Evolutionary conservation across 2,888 invertebrate species (phyloP).

Genomic region (Protophormia terraenovae): DNA sequence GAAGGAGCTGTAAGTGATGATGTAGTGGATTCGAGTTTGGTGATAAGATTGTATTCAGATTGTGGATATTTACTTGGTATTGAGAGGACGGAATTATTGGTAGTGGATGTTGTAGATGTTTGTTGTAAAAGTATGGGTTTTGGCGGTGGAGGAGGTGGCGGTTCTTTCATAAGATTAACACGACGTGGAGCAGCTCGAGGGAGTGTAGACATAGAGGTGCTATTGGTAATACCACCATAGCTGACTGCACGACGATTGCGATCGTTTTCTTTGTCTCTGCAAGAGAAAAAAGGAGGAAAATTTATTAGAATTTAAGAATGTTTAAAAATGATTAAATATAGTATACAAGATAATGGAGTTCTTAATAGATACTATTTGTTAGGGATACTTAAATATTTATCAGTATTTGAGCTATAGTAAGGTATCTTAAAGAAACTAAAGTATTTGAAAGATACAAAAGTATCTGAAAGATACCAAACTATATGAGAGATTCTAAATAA

Average conservation of each 20-base stretch:
- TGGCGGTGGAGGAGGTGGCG: constrained; percentile 79
- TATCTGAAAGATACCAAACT: not conserved
- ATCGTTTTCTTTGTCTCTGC: constrained; percentile 80
- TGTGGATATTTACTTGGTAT: constrained; percentile 79
- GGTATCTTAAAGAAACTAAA: not conserved
- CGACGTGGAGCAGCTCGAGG: constrained; percentile 80
- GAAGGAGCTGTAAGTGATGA: constrained; percentile 75
- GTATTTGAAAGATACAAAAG: not conserved
- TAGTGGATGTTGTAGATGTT: constrained; percentile 73
- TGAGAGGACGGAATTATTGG: constrained; percentile 71
- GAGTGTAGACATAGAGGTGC: constrained; percentile 72
- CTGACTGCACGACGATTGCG: constrained; percentile 80
- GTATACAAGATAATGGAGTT: no score
- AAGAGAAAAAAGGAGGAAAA: constrained; percentile 57
- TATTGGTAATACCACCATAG: constrained; percentile 76
- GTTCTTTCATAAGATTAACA: constrained; percentile 79
- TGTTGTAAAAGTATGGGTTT: constrained; percentile 76
- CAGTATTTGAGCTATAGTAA: no score
- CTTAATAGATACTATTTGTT: no score
- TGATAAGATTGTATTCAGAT: constrained; percentile 79
- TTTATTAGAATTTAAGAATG: not conserved
- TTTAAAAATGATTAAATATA: no score
- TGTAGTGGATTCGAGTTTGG: constrained; percentile 77
- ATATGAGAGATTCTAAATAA: not conserved
- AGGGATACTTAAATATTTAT: no score